Conservation (phyloP, 2,888 invertebrate species). For the Pyrgus malvae region DNA sequence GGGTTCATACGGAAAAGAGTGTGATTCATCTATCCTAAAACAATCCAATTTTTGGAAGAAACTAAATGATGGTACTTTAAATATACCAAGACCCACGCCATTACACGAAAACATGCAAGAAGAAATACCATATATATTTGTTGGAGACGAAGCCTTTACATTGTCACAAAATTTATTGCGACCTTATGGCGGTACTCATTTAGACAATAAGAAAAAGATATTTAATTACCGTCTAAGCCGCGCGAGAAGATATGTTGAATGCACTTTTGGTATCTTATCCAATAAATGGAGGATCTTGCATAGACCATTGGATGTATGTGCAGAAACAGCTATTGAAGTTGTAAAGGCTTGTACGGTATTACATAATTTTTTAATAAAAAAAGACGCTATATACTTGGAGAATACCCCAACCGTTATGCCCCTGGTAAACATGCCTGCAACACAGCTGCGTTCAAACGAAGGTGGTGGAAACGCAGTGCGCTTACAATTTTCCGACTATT, state of each 20-base stretch:
- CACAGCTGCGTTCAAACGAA: conserved; percentile 29
- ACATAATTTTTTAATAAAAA: conserved; percentile 33
- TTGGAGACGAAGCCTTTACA: conserved; percentile 17
- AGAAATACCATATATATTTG: conserved; percentile 1
- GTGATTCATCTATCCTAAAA: conserved; percentile 16
- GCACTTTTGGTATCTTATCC: no score
- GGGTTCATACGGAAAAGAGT: no score
- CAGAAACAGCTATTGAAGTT: no score
- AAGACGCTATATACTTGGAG: conserved; percentile 30
- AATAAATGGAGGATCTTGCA: conserved; percentile 4
- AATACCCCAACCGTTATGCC: conserved; percentile 5
- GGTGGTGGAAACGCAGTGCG: conserved; percentile 33
- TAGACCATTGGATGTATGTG: conserved; percentile 13
- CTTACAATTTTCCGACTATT: conserved; percentile 32
- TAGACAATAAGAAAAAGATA: not conserved
- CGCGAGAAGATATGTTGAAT: no score
- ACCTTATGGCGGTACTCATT: conserved; percentile 14
- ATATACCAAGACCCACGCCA: not conserved
- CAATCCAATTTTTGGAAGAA: not conserved
- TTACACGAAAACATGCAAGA: no score
- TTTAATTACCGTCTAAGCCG: conserved; percentile 18
- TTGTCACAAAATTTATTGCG: conserved; percentile 2
- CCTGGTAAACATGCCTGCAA: no score
- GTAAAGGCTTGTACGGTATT: conserved; percentile 19
- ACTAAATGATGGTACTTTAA: not conserved